phyloP scores from a whole-genome alignment of 1,140 invertebrate species.

The Antheraea mylitta region DNA sequence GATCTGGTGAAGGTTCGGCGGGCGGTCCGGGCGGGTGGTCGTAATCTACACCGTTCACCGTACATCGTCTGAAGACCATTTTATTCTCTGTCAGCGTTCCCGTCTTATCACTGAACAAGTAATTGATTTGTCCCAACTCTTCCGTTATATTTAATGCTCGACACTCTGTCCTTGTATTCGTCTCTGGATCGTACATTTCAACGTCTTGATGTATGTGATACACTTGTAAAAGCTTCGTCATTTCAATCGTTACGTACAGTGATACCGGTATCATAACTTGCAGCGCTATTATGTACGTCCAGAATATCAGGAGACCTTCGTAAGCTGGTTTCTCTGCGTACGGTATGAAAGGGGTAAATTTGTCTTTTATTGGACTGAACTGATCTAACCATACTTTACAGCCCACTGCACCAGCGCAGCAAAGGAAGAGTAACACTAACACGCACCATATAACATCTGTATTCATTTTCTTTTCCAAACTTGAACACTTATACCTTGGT shows the following conservation, averaged over 20 bases:
- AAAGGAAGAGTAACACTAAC: conserved; percentile 93
- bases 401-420: conserved; percentile 93
- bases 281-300: conserved; percentile 96
- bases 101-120: conserved; percentile 98
- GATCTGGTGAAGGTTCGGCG: conserved; percentile 71
- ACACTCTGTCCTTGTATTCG: conserved; percentile 94
- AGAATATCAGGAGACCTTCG: conserved; percentile 94
- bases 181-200: conserved; percentile 90
- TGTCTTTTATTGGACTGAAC: conserved; percentile 39
- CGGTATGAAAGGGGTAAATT: conserved; percentile 82
- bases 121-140: conserved; percentile 97
- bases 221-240: conserved; percentile 97
- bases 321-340: conserved; percentile 80
- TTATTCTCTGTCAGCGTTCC: conserved; percentile 98
- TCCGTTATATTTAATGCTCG: conserved; percentile 98
- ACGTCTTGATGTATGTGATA: conserved; percentile 96
- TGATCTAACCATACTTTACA: conserved; percentile 90
- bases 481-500: conserved; percentile 96
- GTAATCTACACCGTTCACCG: conserved; percentile 94
- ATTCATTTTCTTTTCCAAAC: conserved; percentile 96
- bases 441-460: conserved; percentile 98
- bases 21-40: conserved; percentile 86
- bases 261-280: conserved; percentile 99
- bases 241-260: conserved; percentile 97
- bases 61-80: conserved; percentile 96